Base-by-base conservation (phyloP, 1,140 invertebrate species). In the Cotesia glomerata region DNA sequence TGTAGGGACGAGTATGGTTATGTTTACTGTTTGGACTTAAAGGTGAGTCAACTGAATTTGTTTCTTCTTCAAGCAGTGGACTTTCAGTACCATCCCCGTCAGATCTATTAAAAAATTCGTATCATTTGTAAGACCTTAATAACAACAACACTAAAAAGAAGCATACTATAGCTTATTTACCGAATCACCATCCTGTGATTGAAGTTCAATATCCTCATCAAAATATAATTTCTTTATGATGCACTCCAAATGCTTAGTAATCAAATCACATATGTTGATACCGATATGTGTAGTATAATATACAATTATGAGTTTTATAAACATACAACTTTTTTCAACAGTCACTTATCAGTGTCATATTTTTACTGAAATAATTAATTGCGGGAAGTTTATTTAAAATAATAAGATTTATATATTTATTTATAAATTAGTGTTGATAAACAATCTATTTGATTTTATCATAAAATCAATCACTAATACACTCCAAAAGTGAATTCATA, bases 51-150 rank as follows among this genome's bases (percentile, higher is more conserved):
- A 87, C 84, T 78, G 85, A 81, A 77, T 87, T 84, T 72, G 84
- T 83, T 81, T 87, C 85, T 84, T 86, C 84, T 72, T 85, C 84
- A 61, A 85, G 82, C 81, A 86, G 81, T 74, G 85, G 84, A 78
- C 82, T 86, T 79, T 84, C 83, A 74, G 84, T 87, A 80, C 85
- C 86, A 80, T 85, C 84, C 79, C 85, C 86, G 76, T 87, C 86
- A 75, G 86, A 87, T 83, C 86, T 86, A 45, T 75, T 52, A 68
- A 67, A 9, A 68, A 72, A 58, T 59, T 68, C 49, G 39, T 34
- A 35, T 73, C 73, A 77, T 74, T 35, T 52, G 54, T 4, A 72
- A 14, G 18, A 49, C 8, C 7, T 34, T 34, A 66, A 66, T 61
- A 26, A 26, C 26, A 69, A 74, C 64, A 67, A 74, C 62, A 18